Base-by-base conservation (phyloP, 2,888 invertebrate genomes). In the Agrochola circellaris region DNA sequence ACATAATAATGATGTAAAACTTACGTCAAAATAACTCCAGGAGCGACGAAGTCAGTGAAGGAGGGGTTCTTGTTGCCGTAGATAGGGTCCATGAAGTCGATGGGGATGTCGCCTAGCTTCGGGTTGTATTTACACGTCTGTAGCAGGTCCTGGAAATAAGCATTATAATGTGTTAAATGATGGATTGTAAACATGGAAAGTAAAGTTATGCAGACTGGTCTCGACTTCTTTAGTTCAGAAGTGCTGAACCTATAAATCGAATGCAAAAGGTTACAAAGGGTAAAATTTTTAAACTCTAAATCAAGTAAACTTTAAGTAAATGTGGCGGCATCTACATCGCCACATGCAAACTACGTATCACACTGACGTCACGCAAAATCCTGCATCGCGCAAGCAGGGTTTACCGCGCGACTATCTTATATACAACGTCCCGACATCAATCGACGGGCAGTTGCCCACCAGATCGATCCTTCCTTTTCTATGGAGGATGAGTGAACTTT, bases 31-130 rank as follows among this genome's bases (percentile, higher is more conserved):
- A 99, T 99, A 83, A 99, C 99, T 87, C 99, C 99, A 64, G 99
- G 99, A 23, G 99, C 99, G 81, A 99, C 99, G 95, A 99, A 99
- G 94, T 99, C 99, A 0, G 99, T 99, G 92, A 99, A 99, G 23
- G 98, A 99, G 5, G 99, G 99, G 92, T 98, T 98, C 93, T 97
- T 98, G 77, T 98, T 98, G 73, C 99, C 99, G 93, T 99, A 99
- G 91, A 99, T 98, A 62, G 99, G 99, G 82, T 98, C 97, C 92
- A 98, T 98, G 95, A 99, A 99, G 95, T 98, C 98, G 89, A 99
- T 98, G 23, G 99, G 99, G 85, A 99, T 98, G 95, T 98, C 98
- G 26, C 99, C 99, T 54, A 99, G 96, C 90, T 98, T 98, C 2
- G 98, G 98, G 95, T 99, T 99, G 92, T 98, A 97, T 3, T 98